phyloP scores from a whole-genome alignment of 1,140 invertebrate species.

The Colletes gigas region DNA sequence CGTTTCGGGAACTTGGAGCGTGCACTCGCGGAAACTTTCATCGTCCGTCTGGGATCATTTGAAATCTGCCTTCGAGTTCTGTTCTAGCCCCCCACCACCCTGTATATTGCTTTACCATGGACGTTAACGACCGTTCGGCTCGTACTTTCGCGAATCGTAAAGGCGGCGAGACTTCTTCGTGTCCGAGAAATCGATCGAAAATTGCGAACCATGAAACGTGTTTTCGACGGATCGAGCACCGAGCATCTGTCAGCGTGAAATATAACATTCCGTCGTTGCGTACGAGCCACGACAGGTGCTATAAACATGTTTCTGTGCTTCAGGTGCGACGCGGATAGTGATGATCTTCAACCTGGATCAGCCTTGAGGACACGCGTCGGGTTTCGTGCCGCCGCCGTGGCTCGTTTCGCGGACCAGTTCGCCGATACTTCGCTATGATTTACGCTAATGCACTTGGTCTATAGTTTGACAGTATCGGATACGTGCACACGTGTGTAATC shows the following conservation, averaged over 20 bases:
- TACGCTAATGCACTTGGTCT: conserved; percentile 44
- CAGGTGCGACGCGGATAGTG: conserved; percentile 20
- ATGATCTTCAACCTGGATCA: conserved; percentile 11
- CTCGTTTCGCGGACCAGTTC: not conserved
- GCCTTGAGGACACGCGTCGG: not conserved
- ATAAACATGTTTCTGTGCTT: conserved; percentile 21
- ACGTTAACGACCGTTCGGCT: not conserved
- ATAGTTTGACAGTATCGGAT: conserved; percentile 39
- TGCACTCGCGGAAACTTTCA: conserved; percentile 15
- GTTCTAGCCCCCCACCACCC: not conserved
- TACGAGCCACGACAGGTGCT: conserved; percentile 30
- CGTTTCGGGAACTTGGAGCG: conserved; percentile 22
- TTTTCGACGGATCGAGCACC: conserved; percentile 27
- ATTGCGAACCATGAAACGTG: conserved; percentile 8
- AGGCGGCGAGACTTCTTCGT: no score
- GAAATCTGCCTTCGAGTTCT: not conserved
- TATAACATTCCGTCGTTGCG: conserved; percentile 21
- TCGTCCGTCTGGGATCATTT: not conserved
- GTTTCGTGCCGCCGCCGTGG: not conserved
- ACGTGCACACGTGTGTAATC: conserved; percentile 10
- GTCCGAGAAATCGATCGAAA: not conserved
- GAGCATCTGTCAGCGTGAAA: conserved; percentile 34
- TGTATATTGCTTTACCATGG: not conserved
- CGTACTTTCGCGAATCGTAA: no score
- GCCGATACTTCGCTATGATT: conserved; percentile 36